Base-by-base conservation (phyloP, 1,140 invertebrate genomes). In the Rhyzopertha dominica region DNA sequence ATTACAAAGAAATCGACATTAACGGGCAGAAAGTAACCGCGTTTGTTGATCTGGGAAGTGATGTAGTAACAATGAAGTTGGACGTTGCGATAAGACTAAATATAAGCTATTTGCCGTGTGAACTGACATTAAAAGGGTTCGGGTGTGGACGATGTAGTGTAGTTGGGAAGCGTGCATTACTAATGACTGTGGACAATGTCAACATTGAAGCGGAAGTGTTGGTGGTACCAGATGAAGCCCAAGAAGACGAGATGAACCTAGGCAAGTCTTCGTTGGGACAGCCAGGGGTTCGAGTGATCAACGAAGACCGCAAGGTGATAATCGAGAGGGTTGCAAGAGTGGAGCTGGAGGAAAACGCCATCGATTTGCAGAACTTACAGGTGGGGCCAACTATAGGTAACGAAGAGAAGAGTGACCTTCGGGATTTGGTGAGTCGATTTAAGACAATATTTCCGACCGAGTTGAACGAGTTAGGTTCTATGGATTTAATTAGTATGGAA, bases 21-120 rank as follows among this genome's bases (percentile, higher is more conserved):
- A 24, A 45, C 8, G 20, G n/a, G 20, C 40, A 49, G 14, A 13
- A 31, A 2, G 48, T 49, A 0, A 43, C 57, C 0, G 45, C 47
- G 1, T 58, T 3, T 16, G 5, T 3, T 13, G 36, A 40, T 13
- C 9, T 5, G 5, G 12, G 14, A 31, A 34, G 23, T 16, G 28
- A 32, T 4, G 29, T 43, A 3, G 28, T 37, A 9, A 37, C 35
- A 9, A 37, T 37, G 35, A 37, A 20, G 18, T 5, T 22, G 22
- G 35, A 17, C 5, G 14, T 20, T 22, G 35, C 35, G 5, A 14
- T 5, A 8, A 19, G 22, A 20, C 5, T 37, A 20, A 10, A 37
- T 10, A 17, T 37, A 22, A 19, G 22, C 9, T 37, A 37, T 37
- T 5, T 37, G 13, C 13, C 35, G 8, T 5, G 22, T 8, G 5